A percentile compares a stretch with the other conserved stretches of the same genome.
Conservation (phyloP, 2,113 vertebrate genomes). For the Ranitomeya imitator region DNA sequence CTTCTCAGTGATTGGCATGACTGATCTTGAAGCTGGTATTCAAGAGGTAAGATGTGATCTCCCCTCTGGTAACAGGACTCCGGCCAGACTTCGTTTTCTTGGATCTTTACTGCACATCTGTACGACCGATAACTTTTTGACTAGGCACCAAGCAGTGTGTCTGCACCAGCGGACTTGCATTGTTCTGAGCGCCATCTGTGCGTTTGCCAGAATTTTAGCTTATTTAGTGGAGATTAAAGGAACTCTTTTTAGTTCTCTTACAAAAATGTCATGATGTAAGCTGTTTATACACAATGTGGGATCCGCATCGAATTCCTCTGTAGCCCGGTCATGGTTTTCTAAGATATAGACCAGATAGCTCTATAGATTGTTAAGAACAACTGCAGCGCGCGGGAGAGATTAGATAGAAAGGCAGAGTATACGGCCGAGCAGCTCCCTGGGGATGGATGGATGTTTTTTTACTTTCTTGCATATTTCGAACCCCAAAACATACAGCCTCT, state of each 20-base stretch:
- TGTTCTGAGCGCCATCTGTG: neutral
- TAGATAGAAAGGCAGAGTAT: neutral
- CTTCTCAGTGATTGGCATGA: conserved; percentile 96
- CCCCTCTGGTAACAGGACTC: neutral
- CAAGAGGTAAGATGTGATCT: conserved; percentile 83
- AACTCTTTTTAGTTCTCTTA: conserved; percentile 4
- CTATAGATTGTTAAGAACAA: neutral
- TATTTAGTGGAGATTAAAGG: conserved; percentile 14
- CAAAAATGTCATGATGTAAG: conserved; percentile 42
- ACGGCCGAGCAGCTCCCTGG: neutral
- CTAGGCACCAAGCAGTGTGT: neutral
- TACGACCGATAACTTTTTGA: neutral
- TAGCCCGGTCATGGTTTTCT: conserved; percentile 18
- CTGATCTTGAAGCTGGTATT: conserved; percentile 81
- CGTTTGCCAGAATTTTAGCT: neutral
- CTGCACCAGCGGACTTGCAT: neutral
- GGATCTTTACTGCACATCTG: neutral
- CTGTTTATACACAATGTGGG: conserved; percentile 38
- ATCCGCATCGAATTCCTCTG: conserved; percentile 23
- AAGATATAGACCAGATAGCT: conserved; percentile 40
- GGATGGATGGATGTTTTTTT: neutral
- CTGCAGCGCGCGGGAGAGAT: neutral
- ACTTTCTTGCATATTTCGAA: too few relatives aligned
- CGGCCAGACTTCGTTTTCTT: neutral
- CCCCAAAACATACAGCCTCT: neutral